Evolutionary conservation across 2,888 invertebrate genomes (phyloP).

Genomic region (Capitulum mitella): DNA sequence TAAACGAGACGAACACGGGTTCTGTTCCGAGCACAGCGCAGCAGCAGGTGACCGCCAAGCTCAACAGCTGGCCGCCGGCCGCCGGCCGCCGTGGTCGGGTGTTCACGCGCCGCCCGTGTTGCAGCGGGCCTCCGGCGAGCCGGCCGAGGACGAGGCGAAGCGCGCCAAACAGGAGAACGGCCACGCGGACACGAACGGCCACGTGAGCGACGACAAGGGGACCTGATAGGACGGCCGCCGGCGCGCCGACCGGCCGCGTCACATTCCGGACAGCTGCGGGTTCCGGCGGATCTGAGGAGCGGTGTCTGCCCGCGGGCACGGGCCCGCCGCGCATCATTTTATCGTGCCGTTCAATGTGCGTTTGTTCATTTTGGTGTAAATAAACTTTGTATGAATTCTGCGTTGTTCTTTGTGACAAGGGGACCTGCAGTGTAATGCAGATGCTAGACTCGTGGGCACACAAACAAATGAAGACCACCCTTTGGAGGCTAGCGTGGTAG

Average conservation of each 20-base stretch:
- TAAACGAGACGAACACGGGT: too few relatives aligned
- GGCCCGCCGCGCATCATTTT: not conserved
- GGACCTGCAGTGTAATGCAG: too few relatives aligned
- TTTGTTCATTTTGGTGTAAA: conserved; percentile 13
- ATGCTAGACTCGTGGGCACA: too few relatives aligned
- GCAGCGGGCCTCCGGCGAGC: not conserved
- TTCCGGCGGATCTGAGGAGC: not conserved
- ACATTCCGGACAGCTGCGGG: not conserved
- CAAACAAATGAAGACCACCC: too few relatives aligned
- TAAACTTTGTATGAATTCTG: conserved; percentile 1
- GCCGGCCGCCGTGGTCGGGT: too few relatives aligned
- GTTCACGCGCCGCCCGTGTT: too few relatives aligned
- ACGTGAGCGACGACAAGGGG: not conserved
- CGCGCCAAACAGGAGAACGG: conserved; percentile 1
- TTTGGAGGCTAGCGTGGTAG: too few relatives aligned
- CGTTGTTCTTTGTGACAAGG: too few relatives aligned
- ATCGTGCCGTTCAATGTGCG: not conserved
- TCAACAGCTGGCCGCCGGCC: too few relatives aligned
- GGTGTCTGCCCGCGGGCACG: too few relatives aligned
- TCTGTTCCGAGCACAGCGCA: too few relatives aligned
- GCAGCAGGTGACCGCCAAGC: too few relatives aligned
- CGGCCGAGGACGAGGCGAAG: not conserved
- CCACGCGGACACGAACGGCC: not conserved
- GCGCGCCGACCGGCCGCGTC: not conserved
- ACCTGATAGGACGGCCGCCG: not conserved